A percentile compares a stretch with the other conserved stretches of the same genome.
These are phyloP conservation scores for Agraylea sexmaculata DNA, from an alignment of 1,140 invertebrate species.

Conservation along the genomic window DNA sequence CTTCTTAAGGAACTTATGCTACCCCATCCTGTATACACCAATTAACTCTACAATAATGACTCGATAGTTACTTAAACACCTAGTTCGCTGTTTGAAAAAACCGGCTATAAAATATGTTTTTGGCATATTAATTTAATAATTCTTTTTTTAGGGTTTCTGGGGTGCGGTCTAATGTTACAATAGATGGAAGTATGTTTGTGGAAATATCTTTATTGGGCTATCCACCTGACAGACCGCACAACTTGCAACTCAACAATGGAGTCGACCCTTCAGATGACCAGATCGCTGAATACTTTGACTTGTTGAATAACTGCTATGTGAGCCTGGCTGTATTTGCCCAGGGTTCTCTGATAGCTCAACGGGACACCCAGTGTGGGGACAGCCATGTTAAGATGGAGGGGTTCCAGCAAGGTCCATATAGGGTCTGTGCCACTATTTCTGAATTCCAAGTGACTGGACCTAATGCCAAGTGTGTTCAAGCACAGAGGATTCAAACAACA, in stretches of 20 bases:
- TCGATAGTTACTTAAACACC: too few relatives aligned
- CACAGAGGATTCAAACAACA: constrained; percentile 34
- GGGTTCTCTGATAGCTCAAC: constrained; percentile 36
- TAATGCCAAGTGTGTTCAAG: constrained; percentile 40
- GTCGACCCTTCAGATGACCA: constrained; percentile 27
- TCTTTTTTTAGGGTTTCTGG: constrained; percentile 34
- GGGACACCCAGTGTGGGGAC: constrained; percentile 34
- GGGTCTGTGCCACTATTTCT: constrained; percentile 36
- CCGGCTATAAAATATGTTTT: too few relatives aligned
- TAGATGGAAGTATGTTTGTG: constrained; percentile 32
- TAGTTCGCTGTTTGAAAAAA: too few relatives aligned
- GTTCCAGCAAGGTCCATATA: constrained; percentile 35
- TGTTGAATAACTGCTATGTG: constrained; percentile 34
- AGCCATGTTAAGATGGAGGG: constrained; percentile 38
- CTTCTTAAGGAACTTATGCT: too few relatives aligned
- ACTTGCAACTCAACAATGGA: constrained; percentile 23
- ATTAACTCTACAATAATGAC: too few relatives aligned
- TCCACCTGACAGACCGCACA: constrained; percentile 25
- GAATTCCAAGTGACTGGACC: constrained; percentile 32
- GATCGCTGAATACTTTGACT: constrained; percentile 22
- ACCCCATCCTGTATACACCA: too few relatives aligned
- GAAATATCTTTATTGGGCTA: constrained; percentile 34
- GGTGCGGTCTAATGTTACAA: constrained; percentile 37
- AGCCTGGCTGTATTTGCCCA: constrained; percentile 32
- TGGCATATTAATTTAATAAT: not conserved